Evolutionary conservation across 2,888 invertebrate species (phyloP).

Genomic region (Sclerodermus sp.): DNA sequence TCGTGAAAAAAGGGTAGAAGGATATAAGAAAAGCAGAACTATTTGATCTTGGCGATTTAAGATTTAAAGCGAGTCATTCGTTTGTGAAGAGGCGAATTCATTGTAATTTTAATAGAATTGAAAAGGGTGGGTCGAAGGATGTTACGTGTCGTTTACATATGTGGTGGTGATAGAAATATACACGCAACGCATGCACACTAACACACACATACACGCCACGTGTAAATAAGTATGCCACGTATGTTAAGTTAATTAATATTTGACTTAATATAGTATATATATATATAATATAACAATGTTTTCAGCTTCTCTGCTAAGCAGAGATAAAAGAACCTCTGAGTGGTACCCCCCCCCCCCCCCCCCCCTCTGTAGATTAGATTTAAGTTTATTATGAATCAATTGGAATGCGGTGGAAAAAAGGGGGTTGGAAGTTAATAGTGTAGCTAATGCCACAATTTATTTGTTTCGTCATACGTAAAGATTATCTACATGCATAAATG

Average conservation of each 20-base stretch:
- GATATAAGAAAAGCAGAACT: too few relatives aligned
- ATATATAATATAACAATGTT: conserved; percentile 23
- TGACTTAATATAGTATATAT: conserved; percentile 18
- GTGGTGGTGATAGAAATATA: conserved; percentile 26
- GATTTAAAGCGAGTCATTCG: too few relatives aligned
- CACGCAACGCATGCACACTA: conserved; percentile 5
- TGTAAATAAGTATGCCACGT: conserved; percentile 26
- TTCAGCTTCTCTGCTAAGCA: conserved; percentile 34
- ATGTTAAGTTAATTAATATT: conserved; percentile 24
- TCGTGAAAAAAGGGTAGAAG: too few relatives aligned
- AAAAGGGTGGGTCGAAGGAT: neutral
- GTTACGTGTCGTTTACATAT: conserved; percentile 36
- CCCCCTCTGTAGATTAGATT: conserved; percentile 30
- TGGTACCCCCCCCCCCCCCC: too few relatives aligned
- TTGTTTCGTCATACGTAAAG: conserved; percentile 23
- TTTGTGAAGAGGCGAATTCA: too few relatives aligned
- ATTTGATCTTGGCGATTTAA: too few relatives aligned
- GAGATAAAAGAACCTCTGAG: conserved; percentile 22
- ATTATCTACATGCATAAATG: neutral
- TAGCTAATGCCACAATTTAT: conserved; percentile 10
- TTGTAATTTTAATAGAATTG: neutral
- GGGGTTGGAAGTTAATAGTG: too few relatives aligned
- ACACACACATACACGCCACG: conserved; percentile 14
- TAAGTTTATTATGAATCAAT: conserved; percentile 23
- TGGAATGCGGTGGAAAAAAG: too few relatives aligned